These are phyloP conservation scores for Trimorus sp. DNA, from an alignment of 2,888 invertebrate species.

Conservation along the genomic window DNA sequence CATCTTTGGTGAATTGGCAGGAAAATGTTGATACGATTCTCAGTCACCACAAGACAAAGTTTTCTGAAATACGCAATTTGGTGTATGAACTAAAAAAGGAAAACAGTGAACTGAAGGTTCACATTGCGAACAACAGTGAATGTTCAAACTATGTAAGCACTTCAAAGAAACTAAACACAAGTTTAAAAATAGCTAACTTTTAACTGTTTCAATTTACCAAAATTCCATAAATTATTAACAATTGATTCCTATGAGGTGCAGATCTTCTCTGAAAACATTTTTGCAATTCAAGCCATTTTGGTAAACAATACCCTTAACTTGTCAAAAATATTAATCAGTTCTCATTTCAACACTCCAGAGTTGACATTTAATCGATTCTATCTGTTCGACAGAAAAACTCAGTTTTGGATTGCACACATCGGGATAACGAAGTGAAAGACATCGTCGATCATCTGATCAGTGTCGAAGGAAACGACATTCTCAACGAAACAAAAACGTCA, in stretches of 20 bases:
- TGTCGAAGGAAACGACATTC: not conserved
- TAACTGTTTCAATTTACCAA: no score
- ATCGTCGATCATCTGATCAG: not conserved
- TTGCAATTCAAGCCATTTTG: no score
- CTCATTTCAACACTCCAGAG: not conserved
- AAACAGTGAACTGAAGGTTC: conserved; percentile 73
- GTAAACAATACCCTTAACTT: no score
- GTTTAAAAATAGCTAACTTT: no score
- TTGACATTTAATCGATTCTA: not conserved
- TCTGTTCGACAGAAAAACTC: not conserved
- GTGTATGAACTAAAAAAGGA: conserved; percentile 80
- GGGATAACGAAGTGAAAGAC: not conserved
- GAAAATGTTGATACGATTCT: conserved; percentile 86
- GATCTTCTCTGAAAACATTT: no score
- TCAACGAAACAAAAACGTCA: no score
- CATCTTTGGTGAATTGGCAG: conserved; percentile 85
- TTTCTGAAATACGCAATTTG: conserved; percentile 85
- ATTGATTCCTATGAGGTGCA: no score
- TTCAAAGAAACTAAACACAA: no score
- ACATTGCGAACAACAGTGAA: conserved; percentile 28
- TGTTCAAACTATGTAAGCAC: not conserved
- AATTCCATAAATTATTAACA: no score
- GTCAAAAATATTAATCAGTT: no score
- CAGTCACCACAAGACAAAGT: conserved; percentile 85
- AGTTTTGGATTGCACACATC: not conserved